Conservation (phyloP, 2,888 invertebrate genomes). For the Sinotaia quadrata region DNA sequence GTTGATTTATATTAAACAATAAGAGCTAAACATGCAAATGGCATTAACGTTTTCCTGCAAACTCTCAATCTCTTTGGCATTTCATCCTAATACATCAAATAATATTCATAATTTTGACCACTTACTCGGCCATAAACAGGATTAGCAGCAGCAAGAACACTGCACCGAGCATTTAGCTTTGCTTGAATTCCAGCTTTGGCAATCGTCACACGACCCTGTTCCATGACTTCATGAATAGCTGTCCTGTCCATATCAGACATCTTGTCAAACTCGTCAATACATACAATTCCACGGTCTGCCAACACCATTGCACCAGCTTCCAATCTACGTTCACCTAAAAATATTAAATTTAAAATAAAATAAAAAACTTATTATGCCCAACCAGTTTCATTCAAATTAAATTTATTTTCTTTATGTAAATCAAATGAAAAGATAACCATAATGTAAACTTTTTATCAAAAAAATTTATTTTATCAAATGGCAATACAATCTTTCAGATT, state of each 20-base stretch:
- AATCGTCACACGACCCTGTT: slow-evolving; percentile 95
- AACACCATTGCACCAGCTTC: slow-evolving; percentile 99
- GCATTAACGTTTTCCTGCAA: too few species aligned
- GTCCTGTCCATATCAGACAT: slow-evolving; percentile 99
- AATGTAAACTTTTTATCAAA: too few species aligned
- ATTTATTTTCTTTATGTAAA: too few species aligned
- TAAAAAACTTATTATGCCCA: background rate
- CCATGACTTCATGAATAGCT: slow-evolving; percentile 99
- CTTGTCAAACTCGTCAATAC: slow-evolving; percentile 96
- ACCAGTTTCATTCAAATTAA: too few species aligned
- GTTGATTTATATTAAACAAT: too few species aligned
- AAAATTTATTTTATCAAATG: too few species aligned
- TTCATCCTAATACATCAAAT: background rate
- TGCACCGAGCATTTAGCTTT: slow-evolving; percentile 95
- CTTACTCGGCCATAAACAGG: slow-evolving; percentile 94
- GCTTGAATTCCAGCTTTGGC: slow-evolving; percentile 99
- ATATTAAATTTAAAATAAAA: background rate
- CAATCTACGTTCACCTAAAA: slow-evolving; percentile 77
- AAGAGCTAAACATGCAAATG: too few species aligned
- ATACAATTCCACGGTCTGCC: slow-evolving; percentile 97
- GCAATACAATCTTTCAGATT: too few species aligned
- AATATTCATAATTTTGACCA: slow-evolving; percentile 21
- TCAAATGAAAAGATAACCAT: too few species aligned
- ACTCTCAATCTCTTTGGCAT: too few species aligned
- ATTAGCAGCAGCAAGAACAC: slow-evolving; percentile 99